A percentile compares a stretch with the other conserved stretches of the same genome.
These are phyloP conservation scores for Thecocarcelia acutangulata DNA, from an alignment of 2,888 invertebrate species.

Conservation along the genomic window DNA sequence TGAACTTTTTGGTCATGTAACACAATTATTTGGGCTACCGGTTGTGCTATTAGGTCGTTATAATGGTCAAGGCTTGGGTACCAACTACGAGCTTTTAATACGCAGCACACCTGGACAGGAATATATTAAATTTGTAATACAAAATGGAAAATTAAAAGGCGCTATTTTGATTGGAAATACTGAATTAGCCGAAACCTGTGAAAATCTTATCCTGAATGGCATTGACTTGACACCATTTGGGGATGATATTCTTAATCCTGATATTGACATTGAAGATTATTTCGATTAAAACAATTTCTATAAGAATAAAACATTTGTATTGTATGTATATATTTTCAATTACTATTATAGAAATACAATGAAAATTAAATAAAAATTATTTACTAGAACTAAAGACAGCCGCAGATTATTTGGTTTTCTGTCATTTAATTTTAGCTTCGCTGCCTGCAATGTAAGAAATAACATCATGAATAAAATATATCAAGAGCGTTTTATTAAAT, in stretches of 20 bases:
- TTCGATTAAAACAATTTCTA: conserved; percentile 88
- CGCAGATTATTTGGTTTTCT: conserved; percentile 69
- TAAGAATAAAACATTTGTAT: conserved; percentile 29
- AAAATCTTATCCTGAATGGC: conserved; percentile 97
- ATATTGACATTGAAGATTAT: conserved; percentile 99
- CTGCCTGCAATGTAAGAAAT: conserved; percentile 73
- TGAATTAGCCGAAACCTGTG: conserved; percentile 98
- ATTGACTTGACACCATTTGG: conserved; percentile 93
- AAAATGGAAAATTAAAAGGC: conserved; percentile 92
- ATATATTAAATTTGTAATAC: conserved; percentile 93
- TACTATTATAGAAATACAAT: conserved; percentile 31
- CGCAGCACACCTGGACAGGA: conserved; percentile 90
- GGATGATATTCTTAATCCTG: conserved; percentile 95
- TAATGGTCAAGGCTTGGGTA: conserved; percentile 93
- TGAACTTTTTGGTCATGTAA: conserved; percentile 98
- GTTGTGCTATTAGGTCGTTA: conserved; percentile 95
- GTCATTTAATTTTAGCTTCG: conserved; percentile 80
- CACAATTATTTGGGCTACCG: conserved; percentile 95
- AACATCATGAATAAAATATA: background rate
- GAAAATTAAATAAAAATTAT: conserved; percentile 17
- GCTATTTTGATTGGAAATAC: conserved; percentile 98
- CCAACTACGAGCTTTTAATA: conserved; percentile 91
- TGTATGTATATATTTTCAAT: conserved; percentile 40
- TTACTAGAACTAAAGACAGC: conserved; percentile 10
- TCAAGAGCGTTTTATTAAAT: too few species aligned